These are phyloP conservation scores for Pseudopipra pipra DNA, from an alignment of 2,113 vertebrate species.

Conservation along the genomic window DNA sequence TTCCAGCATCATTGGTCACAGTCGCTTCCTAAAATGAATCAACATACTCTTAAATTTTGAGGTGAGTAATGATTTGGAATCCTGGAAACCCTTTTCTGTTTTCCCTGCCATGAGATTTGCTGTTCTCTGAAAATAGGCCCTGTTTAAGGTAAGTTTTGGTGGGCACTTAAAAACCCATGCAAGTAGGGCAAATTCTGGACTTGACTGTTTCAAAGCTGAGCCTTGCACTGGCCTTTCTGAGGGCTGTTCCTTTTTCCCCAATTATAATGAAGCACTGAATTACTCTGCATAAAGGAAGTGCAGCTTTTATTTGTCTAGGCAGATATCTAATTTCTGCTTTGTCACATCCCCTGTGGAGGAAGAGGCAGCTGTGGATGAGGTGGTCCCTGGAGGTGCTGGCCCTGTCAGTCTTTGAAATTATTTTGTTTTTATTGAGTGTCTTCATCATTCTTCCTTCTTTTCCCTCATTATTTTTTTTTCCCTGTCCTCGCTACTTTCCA, in stretches of 20 bases:
- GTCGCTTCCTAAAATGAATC: neutral
- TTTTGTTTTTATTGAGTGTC: neutral
- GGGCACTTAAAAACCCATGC: fast-evolving
- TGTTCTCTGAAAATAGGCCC: neutral
- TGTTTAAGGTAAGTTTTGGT: neutral
- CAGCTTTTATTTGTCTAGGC: neutral
- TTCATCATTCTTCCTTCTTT: neutral
- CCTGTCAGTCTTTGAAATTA: neutral
- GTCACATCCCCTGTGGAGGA: neutral
- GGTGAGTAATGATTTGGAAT: neutral
- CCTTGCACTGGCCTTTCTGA: neutral
- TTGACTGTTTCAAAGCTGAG: neutral
- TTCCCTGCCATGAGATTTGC: fast-evolving
- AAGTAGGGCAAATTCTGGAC: neutral
- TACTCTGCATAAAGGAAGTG: neutral
- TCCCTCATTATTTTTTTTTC: neutral
- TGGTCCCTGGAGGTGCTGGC: neutral
- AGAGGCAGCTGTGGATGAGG: neutral
- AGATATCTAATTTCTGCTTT: neutral
- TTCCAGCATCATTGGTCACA: neutral
- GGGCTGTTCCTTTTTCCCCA: fast-evolving
- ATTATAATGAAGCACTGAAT: neutral
- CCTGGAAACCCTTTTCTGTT: neutral
- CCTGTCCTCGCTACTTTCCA: neutral
- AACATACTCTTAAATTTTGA: neutral